These are phyloP conservation scores for Neotragus pygmaeus DNA, from an alignment of 2,113 vertebrate species.

Conservation along the genomic window DNA sequence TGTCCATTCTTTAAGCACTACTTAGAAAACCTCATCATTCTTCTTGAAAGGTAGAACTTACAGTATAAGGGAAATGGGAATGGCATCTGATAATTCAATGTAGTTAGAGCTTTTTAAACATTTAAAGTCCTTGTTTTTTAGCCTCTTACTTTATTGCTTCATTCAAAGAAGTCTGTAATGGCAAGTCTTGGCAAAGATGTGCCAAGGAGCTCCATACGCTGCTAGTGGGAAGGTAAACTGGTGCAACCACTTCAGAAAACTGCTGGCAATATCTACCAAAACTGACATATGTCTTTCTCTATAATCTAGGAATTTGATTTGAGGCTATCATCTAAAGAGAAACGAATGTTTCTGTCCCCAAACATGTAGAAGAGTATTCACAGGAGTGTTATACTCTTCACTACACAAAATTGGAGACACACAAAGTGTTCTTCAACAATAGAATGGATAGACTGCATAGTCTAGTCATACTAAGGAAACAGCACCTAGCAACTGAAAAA, in stretches of 20 bases:
- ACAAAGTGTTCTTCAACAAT: not conserved
- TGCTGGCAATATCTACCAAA: not conserved
- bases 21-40: not conserved
- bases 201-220: not conserved
- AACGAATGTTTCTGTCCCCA: not conserved
- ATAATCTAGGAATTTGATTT: not conserved
- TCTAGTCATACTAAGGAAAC: not conserved
- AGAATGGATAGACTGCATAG: not conserved
- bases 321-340: not conserved
- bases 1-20: not conserved
- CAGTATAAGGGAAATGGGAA: not conserved
- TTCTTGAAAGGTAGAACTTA: not conserved
- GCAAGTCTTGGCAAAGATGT: not conserved
- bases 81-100: not conserved
- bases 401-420: not conserved
- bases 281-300: not conserved
- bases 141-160: not conserved
- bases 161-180: not conserved
- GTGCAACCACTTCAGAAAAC: not conserved
- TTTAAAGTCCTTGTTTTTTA: not conserved
- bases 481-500: not conserved
- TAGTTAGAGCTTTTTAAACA: not conserved
- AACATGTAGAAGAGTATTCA: not conserved
- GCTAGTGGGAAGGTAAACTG: not conserved
- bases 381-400: not conserved